Conservation (phyloP, 2,888 invertebrate species). For the Meiosimyza decipiens region DNA sequence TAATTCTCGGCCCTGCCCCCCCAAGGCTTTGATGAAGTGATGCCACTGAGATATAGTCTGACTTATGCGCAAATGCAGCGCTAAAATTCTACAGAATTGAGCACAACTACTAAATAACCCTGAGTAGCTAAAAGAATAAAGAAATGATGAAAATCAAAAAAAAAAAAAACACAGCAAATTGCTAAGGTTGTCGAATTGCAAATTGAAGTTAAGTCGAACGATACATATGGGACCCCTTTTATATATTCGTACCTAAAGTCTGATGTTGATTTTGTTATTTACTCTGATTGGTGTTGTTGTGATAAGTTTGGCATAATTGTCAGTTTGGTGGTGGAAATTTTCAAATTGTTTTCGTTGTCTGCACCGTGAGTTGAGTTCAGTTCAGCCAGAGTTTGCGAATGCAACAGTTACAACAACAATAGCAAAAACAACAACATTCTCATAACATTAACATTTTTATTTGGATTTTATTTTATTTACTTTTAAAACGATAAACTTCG, state of each 20-base stretch:
- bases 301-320: slow-evolving; percentile 27
- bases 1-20: too few species aligned
- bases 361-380: neutral
- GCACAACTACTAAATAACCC: slow-evolving; percentile 9
- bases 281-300: neutral
- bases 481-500: slow-evolving; percentile 23
- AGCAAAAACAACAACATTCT: slow-evolving; percentile 5
- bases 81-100: slow-evolving; percentile 13
- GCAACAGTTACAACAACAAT: neutral
- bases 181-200: slow-evolving; percentile 15
- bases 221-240: neutral
- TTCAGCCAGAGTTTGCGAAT: neutral
- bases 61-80: slow-evolving; percentile 12
- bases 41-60: slow-evolving; percentile 16
- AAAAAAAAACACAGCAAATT: slow-evolving; percentile 14
- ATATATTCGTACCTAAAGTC: neutral
- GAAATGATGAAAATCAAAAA: neutral
- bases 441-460: neutral
- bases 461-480: slow-evolving; percentile 4
- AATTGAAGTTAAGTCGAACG: slow-evolving; percentile 13
- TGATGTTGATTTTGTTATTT: neutral
- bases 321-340: neutral
- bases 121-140: neutral
- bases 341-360: neutral
- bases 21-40: too few species aligned